These are phyloP conservation scores for Polymixis lichenea DNA, from an alignment of 2,888 invertebrate genomes.

Conservation along the genomic window DNA sequence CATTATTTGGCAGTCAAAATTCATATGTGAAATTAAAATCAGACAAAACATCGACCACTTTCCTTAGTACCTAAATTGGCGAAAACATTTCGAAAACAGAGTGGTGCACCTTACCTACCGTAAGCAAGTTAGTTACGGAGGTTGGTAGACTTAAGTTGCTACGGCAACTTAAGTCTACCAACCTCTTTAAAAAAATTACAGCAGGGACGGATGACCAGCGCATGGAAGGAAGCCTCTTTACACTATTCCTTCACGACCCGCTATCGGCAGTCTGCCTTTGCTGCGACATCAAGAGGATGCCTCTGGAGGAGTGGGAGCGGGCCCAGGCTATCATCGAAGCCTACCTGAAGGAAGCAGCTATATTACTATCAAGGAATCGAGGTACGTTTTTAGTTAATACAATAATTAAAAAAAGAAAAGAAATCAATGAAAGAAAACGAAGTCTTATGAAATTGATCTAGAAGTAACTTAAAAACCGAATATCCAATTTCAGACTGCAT, in stretches of 20 bases:
- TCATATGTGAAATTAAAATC: neutral
- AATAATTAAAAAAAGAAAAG: neutral
- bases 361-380: constrained; percentile 94
- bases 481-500: constrained; percentile 76
- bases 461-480: neutral
- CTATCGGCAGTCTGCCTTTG: constrained; percentile 97
- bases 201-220: constrained; percentile 91
- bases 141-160: constrained; percentile 14
- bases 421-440: neutral
- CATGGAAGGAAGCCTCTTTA: constrained; percentile 96
- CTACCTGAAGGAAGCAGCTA: constrained; percentile 96
- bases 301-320: constrained; percentile 97
- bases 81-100: neutral
- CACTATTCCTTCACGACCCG: constrained; percentile 97
- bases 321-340: constrained; percentile 96
- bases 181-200: constrained; percentile 29
- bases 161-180: constrained; percentile 6
- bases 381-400: constrained; percentile 67
- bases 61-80: neutral
- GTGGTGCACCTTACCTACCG: neutral
- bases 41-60: neutral
- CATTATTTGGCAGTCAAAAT: constrained; percentile 28
- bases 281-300: constrained; percentile 96
- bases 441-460: neutral
- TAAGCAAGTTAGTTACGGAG: neutral